A percentile compares a stretch with the other conserved stretches of the same genome.
Evolutionary conservation across 2,888 invertebrate genomes (phyloP).

Genomic region (Mesorhabditis sp.): DNA sequence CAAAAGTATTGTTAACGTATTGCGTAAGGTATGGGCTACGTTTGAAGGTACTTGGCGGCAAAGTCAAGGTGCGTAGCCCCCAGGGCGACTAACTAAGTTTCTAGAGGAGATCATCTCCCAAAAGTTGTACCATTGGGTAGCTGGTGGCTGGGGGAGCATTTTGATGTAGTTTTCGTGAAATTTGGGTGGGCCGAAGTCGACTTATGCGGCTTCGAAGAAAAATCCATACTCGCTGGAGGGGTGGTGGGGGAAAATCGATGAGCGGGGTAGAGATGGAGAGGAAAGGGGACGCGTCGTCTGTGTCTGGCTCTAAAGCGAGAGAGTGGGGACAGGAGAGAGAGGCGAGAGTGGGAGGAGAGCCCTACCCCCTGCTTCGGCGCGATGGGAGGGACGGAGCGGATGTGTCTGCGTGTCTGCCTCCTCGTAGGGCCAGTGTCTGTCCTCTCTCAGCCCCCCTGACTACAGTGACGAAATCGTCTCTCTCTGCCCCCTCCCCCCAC

Average conservation of each 20-base stretch:
- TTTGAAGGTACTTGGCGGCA: neutral
- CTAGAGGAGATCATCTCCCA: neutral
- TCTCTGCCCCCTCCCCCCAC: neutral
- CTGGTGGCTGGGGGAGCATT: neutral
- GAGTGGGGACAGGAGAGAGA: neutral
- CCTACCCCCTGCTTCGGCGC: neutral
- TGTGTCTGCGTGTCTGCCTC: conserved; percentile 1
- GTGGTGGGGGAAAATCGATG: conserved; percentile 2
- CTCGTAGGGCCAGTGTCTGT: neutral
- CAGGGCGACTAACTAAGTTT: neutral
- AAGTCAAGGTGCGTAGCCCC: neutral
- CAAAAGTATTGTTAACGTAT: neutral
- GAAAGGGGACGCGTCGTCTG: neutral
- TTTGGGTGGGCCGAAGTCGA: too few species aligned
- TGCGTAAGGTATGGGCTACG: neutral
- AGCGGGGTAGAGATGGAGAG: too few species aligned
- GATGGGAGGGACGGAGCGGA: neutral
- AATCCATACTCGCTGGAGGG: neutral
- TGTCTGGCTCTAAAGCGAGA: neutral
- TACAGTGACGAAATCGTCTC: conserved; percentile 6
- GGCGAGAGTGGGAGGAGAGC: neutral
- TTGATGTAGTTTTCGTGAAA: neutral
- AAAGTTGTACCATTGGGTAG: neutral
- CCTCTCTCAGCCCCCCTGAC: conserved; percentile 1
- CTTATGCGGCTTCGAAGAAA: neutral